Conservation (phyloP, 2,888 invertebrate species). For the Trypoxylon attenuatum region DNA sequence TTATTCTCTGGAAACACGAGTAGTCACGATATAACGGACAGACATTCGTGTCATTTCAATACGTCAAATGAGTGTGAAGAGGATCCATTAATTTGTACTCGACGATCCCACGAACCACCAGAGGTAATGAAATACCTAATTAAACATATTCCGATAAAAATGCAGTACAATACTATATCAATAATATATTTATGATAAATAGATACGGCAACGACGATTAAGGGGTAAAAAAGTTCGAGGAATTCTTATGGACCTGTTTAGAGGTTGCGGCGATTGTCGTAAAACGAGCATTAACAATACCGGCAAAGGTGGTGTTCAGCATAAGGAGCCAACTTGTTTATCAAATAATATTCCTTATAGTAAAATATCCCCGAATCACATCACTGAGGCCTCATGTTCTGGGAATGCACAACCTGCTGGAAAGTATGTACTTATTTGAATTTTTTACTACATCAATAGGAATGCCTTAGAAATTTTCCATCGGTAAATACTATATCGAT, state of each 20-base stretch:
- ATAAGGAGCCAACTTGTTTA: slow-evolving; percentile 22
- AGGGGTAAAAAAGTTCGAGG: slow-evolving; percentile 66
- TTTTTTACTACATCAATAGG: background rate
- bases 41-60: slow-evolving; percentile 29
- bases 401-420: slow-evolving; percentile 28
- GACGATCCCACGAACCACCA: slow-evolving; percentile 43
- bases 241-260: slow-evolving; percentile 65
- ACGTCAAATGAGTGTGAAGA: slow-evolving; percentile 49
- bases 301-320: slow-evolving; percentile 17
- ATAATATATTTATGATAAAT: slow-evolving; percentile 7
- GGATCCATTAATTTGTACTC: slow-evolving; percentile 50
- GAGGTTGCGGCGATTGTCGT: slow-evolving; percentile 67
- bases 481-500: too few relatives aligned
- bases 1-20: slow-evolving; percentile 5
- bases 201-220: slow-evolving; percentile 63
- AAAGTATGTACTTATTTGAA: slow-evolving; percentile 28
- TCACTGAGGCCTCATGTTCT: slow-evolving; percentile 35
- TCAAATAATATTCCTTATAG: slow-evolving; percentile 26
- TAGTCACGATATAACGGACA: slow-evolving; percentile 18
- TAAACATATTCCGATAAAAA: background rate
- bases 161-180: background rate
- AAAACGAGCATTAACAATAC: slow-evolving; percentile 36
- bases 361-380: slow-evolving; percentile 30
- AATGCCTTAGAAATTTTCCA: background rate
- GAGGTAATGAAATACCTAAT: slow-evolving; percentile 57